Conservation (phyloP, 2,797 vertebrate species). For the Ctenopoma multispine region DNA sequence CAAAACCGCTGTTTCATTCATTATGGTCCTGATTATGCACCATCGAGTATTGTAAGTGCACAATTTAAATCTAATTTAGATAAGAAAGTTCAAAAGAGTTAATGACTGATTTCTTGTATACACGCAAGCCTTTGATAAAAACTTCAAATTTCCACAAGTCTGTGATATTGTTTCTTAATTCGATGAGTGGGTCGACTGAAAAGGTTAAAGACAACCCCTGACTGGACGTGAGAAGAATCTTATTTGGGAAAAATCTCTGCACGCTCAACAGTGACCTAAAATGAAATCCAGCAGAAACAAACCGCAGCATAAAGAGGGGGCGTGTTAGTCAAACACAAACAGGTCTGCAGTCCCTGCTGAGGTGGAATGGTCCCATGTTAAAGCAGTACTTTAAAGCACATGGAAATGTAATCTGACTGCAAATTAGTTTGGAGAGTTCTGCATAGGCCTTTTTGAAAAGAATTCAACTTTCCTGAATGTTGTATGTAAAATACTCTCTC, state of each 20-base stretch:
- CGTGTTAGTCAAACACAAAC: constrained; percentile 85
- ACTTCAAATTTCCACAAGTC: constrained; percentile 87
- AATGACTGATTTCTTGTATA: constrained; percentile 79
- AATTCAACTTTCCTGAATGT: constrained; percentile 77
- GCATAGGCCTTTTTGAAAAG: constrained; percentile 86
- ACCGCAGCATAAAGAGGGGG: constrained; percentile 83
- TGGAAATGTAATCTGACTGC: constrained; percentile 78
- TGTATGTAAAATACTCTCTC: constrained; percentile 76
- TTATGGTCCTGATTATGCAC: constrained; percentile 82
- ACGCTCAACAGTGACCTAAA: constrained; percentile 89
- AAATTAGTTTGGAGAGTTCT: constrained; percentile 83
- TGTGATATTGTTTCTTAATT: constrained; percentile 87
- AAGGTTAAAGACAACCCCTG: constrained; percentile 75
- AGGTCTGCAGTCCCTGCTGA: constrained; percentile 83
- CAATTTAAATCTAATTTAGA: constrained; percentile 81
- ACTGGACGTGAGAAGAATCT: constrained; percentile 86
- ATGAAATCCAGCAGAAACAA: constrained; percentile 92
- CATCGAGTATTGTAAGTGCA: constrained; percentile 82
- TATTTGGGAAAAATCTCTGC: constrained; percentile 84
- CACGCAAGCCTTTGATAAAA: constrained; percentile 80
- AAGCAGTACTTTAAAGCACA: constrained; percentile 91
- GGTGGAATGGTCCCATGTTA: constrained; percentile 88
- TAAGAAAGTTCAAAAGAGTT: constrained; percentile 78
- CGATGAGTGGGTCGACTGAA: constrained; percentile 65
- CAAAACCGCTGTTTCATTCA: constrained; percentile 80